Base-by-base conservation (phyloP, 2,113 vertebrate species). In the Gasterosteus aculeatus region DNA sequence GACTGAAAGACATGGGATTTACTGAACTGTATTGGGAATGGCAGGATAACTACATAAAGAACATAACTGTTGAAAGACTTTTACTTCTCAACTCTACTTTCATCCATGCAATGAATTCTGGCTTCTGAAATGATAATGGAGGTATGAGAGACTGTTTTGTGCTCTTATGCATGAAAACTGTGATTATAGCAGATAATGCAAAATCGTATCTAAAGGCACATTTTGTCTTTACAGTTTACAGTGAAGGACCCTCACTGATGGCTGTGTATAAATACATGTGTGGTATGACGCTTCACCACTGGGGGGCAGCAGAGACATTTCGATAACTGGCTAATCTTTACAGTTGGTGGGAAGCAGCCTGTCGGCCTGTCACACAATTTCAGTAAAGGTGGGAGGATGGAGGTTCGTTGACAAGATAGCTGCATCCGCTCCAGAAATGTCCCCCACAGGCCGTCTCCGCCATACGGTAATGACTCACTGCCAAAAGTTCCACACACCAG, bases 221-320 rank as follows among this genome's bases (percentile, higher is more conserved):
- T 5, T 3, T 7, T 18, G 59, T 39, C 3, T 12, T 5, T 31
- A n/a, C 46, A 47, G 46, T 47, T 19, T 4, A 59, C 16, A 57
- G 35, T 14, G 39, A 29, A 22, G 33, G 41, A 42, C 5, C 31
- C 56, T 22, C 7, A 3, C 22, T 33, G 6, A 26, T 54, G 51
- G 29, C 15, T 14, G 14, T 18, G 26, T 35, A n/a, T 7, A 33
- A 16, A 39, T 10, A 57, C 18, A 47, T 1, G 54, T 73, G 54
- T 19, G 65, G 2, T 2, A 53, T 11, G 16, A 7, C 4, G 8
- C 7, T 33, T 67, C 33, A 77, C 87, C 92, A 86, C 80, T 10
- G 60, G 85, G 71, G 83, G 84, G 84, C 88, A 87, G 84, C 82
- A 86, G 64, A 80, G 69, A 44, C 58, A n/a, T 83, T 67, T 15